Conservation (phyloP, 1,140 invertebrate genomes). For the Rhopalosiphum maidis region DNA sequence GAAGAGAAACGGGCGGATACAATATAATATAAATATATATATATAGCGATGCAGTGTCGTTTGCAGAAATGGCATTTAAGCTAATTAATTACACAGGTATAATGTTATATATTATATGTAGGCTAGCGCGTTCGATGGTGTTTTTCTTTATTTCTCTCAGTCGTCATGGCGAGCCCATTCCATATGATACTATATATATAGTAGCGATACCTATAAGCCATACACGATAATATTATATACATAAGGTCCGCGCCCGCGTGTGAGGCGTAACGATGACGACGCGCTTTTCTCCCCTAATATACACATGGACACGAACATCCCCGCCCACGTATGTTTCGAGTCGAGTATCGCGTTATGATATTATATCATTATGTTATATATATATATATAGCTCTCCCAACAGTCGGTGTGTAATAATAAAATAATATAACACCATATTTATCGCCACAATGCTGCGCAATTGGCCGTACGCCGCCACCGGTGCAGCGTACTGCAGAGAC, state of each 20-base stretch:
- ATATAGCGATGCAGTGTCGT: background rate
- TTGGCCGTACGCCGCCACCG: background rate
- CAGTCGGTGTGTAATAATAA: background rate
- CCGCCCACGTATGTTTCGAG: background rate
- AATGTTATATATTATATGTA: background rate
- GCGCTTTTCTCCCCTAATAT: slow-evolving; percentile 17
- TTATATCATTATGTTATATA: background rate
- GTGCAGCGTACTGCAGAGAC: background rate
- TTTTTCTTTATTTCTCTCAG: background rate
- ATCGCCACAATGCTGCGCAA: background rate
- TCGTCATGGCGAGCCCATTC: background rate
- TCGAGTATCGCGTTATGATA: slow-evolving; percentile 25
- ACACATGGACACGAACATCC: background rate
- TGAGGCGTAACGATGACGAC: slow-evolving; percentile 37
- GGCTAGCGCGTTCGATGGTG: background rate
- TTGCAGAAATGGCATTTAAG: slow-evolving; percentile 10
- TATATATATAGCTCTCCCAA: background rate
- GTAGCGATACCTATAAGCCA: background rate
- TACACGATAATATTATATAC: background rate
- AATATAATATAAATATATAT: background rate
- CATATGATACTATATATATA: fast-evolving
- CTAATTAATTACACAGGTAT: slow-evolving; percentile 34
- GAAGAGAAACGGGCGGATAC: background rate
- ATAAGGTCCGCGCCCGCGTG: background rate
- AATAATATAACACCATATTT: too few species aligned